Conservation (phyloP, 2,888 invertebrate genomes). For the Amphimallon solstitiale region DNA sequence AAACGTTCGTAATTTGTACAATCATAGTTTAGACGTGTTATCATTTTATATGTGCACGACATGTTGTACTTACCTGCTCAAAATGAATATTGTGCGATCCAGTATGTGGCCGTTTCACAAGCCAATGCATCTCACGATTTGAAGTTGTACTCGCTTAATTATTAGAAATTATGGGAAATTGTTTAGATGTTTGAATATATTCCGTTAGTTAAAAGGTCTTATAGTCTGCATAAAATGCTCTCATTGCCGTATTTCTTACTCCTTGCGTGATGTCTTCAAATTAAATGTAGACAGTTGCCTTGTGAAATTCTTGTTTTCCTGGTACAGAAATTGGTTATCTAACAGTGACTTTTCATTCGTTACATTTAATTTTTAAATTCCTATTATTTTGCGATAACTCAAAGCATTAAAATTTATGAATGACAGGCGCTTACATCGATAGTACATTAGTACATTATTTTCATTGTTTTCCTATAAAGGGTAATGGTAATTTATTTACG, state of each 20-base stretch:
- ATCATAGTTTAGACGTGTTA: conserved; percentile 7
- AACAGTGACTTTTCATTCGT: too few species aligned
- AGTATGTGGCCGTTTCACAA: conserved; percentile 3
- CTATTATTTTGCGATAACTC: too few species aligned
- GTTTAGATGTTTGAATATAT: neutral
- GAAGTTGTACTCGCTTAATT: conserved; percentile 10
- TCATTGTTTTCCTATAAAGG: too few species aligned
- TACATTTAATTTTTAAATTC: too few species aligned
- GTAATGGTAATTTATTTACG: too few species aligned
- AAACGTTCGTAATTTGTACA: conserved; percentile 9
- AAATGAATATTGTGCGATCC: conserved; percentile 17
- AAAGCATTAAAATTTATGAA: too few species aligned
- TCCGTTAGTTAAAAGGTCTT: conserved; percentile 7
- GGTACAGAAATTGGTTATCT: too few species aligned
- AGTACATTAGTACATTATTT: too few species aligned
- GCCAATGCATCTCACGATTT: neutral
- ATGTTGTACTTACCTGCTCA: conserved; percentile 10
- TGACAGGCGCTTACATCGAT: too few species aligned
- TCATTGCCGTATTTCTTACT: neutral
- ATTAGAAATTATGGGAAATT: conserved; percentile 11
- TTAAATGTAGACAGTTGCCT: too few species aligned
- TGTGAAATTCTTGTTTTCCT: too few species aligned
- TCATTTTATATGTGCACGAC: conserved; percentile 3
- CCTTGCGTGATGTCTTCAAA: neutral
- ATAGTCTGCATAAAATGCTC: neutral